Base-by-base conservation (phyloP, 30 jellyfish, hydroid and myxozoan species). In the Aurelia aurita region DNA sequence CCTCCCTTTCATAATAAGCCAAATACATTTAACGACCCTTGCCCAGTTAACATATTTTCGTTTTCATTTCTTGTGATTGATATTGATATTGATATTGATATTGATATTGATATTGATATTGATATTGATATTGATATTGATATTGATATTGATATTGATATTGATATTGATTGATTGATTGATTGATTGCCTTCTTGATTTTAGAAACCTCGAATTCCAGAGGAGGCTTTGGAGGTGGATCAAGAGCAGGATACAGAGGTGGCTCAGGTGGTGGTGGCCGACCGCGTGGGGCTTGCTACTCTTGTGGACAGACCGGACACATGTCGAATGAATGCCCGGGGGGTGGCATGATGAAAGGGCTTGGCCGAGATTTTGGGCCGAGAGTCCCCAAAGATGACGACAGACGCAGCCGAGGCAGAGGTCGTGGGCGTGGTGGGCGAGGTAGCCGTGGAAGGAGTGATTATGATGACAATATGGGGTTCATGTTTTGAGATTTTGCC, bases 231-330 rank as follows among this genome's bases (percentile, higher is more conserved):
- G 51, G 51, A 2, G 13, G 51, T 39, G 51, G 51, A 39, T 39
- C 51, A 39, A 8, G 51, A 39, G 51, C 15, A 5, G 51, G 51
- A 39, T 39, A 39, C 51, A 18, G 68, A 22, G 88, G 88, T 23
- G 88, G 79, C 27, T 47, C 57, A 0, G 27, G 74, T n/a, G 65
- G 88, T 3, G 64, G 34, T 19, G 61, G 88, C 25, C 68, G 90
- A 65, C 90, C 69, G 62, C 32, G 72, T 21, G 45, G 82, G 20
- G 72, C 92, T 11, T 90, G 97, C 64, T 80, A 29, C 90, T 60
- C 78, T n/a, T 90, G 97, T 39, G 97, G 97, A 12, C 71, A 90
- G 51, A 44, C 3, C 23, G 95, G 97, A 29, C 97, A 90, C 34
- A 46, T 74, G 69, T 80, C 97, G 6, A 51, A 87, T 51, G 95